Percentiles rank a stretch among this genome's conserved stretches.
phyloP scores from a whole-genome alignment of 2,888 invertebrate genomes.

The Ophonus ardosiacus region DNA sequence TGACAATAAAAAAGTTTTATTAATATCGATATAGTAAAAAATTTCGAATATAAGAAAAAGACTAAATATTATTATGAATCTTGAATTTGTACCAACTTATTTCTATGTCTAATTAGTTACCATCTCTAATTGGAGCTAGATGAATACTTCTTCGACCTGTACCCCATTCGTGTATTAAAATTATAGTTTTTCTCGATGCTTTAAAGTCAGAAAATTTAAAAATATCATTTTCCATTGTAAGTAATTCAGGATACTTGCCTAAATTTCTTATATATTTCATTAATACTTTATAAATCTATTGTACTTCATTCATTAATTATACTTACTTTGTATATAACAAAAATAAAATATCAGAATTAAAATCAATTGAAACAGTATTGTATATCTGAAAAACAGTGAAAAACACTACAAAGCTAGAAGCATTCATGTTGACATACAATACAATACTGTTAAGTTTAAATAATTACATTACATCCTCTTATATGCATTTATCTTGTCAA shows the following conservation, averaged over 20 bases:
- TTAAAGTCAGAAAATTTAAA: slow-evolving; percentile 26
- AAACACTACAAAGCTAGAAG: neutral
- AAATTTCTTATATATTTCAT: slow-evolving; percentile 13
- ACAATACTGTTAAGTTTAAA: neutral
- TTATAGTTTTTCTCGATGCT: slow-evolving; percentile 18
- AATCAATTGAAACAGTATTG: slow-evolving; percentile 33
- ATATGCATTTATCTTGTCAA: neutral
- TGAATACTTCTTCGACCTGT: slow-evolving; percentile 46
- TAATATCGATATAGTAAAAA: too few relatives aligned
- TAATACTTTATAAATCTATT: slow-evolving; percentile 10
- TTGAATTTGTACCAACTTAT: too few relatives aligned
- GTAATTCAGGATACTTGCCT: slow-evolving; percentile 30
- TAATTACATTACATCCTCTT: neutral
- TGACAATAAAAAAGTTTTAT: too few relatives aligned
- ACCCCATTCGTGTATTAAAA: slow-evolving; percentile 49
- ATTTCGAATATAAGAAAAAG: too few relatives aligned
- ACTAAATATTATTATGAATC: too few relatives aligned
- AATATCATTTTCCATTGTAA: neutral
- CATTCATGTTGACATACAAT: neutral
- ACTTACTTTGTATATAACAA: slow-evolving; percentile 50
- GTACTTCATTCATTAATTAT: neutral
- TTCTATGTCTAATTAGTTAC: neutral
- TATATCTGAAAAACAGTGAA: neutral
- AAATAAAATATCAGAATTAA: slow-evolving; percentile 27
- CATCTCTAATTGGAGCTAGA: slow-evolving; percentile 23